Conservation (phyloP, 1,140 invertebrate genomes). For the Macrobrachium rosenbergii region DNA sequence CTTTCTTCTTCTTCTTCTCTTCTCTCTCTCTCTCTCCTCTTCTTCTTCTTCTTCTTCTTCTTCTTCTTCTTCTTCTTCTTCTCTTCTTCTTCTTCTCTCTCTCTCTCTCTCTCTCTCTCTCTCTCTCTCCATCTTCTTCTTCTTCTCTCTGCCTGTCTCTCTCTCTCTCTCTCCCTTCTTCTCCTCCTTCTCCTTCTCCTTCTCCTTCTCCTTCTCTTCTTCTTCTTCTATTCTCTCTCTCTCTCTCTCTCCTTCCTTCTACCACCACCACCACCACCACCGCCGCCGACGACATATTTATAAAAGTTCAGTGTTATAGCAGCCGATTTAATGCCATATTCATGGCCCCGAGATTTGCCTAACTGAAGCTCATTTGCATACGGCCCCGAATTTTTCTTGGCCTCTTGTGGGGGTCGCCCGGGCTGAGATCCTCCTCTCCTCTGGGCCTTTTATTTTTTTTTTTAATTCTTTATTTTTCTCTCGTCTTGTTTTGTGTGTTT, state of each 20-base stretch:
- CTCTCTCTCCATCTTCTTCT: background rate
- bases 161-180: background rate
- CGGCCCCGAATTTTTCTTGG: background rate
- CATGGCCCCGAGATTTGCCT: background rate
- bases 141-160: no score
- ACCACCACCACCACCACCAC: background rate
- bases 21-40: background rate
- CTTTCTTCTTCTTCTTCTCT: no score
- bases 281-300: constrained; percentile 22
- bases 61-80: background rate
- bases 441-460: background rate
- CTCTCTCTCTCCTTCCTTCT: background rate
- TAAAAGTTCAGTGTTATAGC: constrained; percentile 35
- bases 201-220: no score
- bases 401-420: background rate
- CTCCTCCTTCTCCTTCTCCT: no score
- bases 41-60: background rate
- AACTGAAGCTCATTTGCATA: background rate
- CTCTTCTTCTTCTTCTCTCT: no score
- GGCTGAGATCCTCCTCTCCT: background rate
- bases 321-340: constrained; percentile 50
- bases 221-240: background rate
- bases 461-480: background rate
- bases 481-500: background rate
- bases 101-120: no score